phyloP scores from a whole-genome alignment of 1,140 invertebrate species.

The Drosophila parabipectinata region DNA sequence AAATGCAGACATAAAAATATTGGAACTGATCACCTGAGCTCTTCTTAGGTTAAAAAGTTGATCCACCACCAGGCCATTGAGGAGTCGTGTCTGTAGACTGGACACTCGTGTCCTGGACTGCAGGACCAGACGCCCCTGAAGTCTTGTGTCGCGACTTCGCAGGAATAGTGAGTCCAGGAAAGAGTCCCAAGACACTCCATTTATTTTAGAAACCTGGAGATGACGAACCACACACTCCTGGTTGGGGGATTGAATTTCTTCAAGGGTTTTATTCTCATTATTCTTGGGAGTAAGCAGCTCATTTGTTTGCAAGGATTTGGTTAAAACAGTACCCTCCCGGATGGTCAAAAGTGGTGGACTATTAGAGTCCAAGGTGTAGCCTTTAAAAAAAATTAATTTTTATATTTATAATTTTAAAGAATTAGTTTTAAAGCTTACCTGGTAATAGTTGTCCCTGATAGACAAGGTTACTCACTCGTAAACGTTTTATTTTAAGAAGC shows the following conservation, averaged over 20 bases:
- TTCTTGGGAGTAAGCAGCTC: conserved; percentile 39
- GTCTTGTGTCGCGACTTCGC: conserved; percentile 49
- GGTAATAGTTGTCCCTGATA: conserved; percentile 61
- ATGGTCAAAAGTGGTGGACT: conserved; percentile 43
- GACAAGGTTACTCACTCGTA: conserved; percentile 67
- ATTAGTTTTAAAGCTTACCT: conserved; percentile 24
- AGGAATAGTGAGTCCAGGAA: conserved; percentile 71
- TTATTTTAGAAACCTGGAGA: conserved; percentile 60
- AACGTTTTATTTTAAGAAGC: conserved; percentile 24
- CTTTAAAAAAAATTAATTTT: conserved; percentile 5
- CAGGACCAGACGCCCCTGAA: conserved; percentile 61
- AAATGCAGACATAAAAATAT: conserved; percentile 68
- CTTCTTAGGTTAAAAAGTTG: conserved; percentile 67
- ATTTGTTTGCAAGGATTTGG: conserved; percentile 28
- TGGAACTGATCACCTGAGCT: conserved; percentile 59
- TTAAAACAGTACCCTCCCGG: conserved; percentile 4
- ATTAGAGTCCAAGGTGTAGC: conserved; percentile 39
- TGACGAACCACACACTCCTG: conserved; percentile 39
- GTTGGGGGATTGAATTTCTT: not conserved
- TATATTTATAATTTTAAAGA: not conserved
- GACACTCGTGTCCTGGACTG: conserved; percentile 41
- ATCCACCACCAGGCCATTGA: conserved; percentile 61
- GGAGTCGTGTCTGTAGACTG: conserved; percentile 41
- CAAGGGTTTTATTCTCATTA: not conserved
- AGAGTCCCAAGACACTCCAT: conserved; percentile 57